Percentiles rank a stretch among this genome's conserved stretches.
These are phyloP conservation scores for Macrosteles quadrilineatus DNA, from an alignment of 1,140 invertebrate species.

Conservation along the genomic window DNA sequence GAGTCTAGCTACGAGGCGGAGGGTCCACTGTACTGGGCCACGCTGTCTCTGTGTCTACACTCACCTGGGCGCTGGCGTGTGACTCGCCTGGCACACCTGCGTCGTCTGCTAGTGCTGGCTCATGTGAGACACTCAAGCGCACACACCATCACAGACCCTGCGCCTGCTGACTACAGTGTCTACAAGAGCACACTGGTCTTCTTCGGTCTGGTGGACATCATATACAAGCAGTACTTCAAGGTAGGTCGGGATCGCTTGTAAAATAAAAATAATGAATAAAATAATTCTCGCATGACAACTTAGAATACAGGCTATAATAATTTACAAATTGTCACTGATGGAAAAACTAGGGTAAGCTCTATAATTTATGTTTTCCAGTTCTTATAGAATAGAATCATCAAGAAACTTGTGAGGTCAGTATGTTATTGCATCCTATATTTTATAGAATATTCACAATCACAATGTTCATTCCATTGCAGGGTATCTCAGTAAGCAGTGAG, in stretches of 20 bases:
- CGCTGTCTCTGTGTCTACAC: slow-evolving; percentile 76
- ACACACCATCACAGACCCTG: slow-evolving; percentile 27
- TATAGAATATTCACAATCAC: too few relatives aligned
- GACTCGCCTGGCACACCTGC: slow-evolving; percentile 69
- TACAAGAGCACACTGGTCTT: slow-evolving; percentile 88
- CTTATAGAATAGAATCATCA: too few relatives aligned
- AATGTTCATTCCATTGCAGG: slow-evolving; percentile 55
- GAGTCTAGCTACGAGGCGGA: slow-evolving; percentile 88
- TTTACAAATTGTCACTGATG: too few relatives aligned
- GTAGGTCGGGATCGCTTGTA: slow-evolving; percentile 50
- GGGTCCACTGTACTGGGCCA: slow-evolving; percentile 83
- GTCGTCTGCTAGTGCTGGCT: slow-evolving; percentile 73
- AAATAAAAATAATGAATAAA: background rate
- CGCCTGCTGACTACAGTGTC: slow-evolving; percentile 70
- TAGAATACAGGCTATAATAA: too few relatives aligned
- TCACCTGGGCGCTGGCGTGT: slow-evolving; percentile 70
- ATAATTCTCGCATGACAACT: too few relatives aligned
- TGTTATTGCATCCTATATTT: too few relatives aligned
- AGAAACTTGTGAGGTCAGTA: too few relatives aligned
- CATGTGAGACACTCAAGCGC: slow-evolving; percentile 69
- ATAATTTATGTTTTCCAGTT: too few relatives aligned
- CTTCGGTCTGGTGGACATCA: slow-evolving; percentile 75
- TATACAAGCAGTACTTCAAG: slow-evolving; percentile 76
- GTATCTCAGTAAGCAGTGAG: slow-evolving; percentile 69
- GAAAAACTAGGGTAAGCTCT: too few relatives aligned